Evolutionary conservation across 2,888 invertebrate species (phyloP).

Genomic region (Drepanosiphum platanoidis): DNA sequence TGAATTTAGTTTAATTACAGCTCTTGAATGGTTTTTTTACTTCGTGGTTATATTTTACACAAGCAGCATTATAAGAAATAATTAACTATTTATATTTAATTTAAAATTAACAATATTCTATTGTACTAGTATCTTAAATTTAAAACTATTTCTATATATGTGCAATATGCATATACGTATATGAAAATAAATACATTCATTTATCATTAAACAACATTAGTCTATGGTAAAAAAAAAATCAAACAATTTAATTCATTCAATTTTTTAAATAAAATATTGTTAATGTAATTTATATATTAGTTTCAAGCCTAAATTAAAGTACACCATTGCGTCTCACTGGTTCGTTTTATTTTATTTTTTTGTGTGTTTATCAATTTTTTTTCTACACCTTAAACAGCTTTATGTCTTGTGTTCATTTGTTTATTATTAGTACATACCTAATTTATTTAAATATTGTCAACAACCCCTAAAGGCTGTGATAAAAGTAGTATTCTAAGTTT

Average conservation of each 20-base stretch:
- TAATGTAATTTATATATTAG: slow-evolving; percentile 9
- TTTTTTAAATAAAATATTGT: slow-evolving; percentile 2
- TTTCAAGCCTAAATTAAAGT: not conserved
- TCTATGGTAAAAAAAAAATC: not conserved
- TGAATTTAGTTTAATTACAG: not conserved
- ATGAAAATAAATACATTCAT: not conserved
- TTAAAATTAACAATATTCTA: slow-evolving; percentile 24
- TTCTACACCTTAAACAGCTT: slow-evolving; percentile 5
- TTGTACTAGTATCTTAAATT: slow-evolving; percentile 25
- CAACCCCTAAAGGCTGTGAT: slow-evolving; percentile 59
- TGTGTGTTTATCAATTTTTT: slow-evolving; percentile 5
- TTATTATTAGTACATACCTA: slow-evolving; percentile 31
- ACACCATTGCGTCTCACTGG: slow-evolving; percentile 12
- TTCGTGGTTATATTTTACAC: not conserved
- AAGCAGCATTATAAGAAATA: slow-evolving; percentile 5
- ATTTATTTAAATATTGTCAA: slow-evolving; percentile 57
- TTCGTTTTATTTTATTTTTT: slow-evolving; percentile 16
- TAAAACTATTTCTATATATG: slow-evolving; percentile 1
- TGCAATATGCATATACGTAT: too few species aligned
- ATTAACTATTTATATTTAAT: slow-evolving; percentile 4
- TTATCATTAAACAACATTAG: slow-evolving; percentile 10
- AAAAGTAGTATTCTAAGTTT: slow-evolving; percentile 42
- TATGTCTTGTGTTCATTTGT: slow-evolving; percentile 14
- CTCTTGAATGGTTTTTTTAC: not conserved
- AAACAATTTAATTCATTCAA: not conserved